These are phyloP conservation scores for Tautogolabrus adspersus DNA, from an alignment of 2,113 vertebrate species.

Conservation along the genomic window DNA sequence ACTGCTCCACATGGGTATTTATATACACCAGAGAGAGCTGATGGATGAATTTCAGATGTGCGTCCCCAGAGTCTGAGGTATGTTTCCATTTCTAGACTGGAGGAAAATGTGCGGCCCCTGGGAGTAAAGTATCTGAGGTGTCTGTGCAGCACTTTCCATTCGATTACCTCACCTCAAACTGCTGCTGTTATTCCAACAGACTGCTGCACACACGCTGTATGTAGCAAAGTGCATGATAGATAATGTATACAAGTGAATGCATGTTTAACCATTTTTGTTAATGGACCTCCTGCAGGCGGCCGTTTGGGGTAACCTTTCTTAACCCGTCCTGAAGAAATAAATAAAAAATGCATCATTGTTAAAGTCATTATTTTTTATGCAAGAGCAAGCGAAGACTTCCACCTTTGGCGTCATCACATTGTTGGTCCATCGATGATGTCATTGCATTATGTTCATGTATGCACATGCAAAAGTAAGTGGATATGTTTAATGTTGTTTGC, in stretches of 20 bases:
- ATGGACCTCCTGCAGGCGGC: background rate
- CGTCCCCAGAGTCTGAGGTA: slow-evolving; percentile 62
- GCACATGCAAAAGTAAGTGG: no score
- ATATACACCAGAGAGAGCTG: slow-evolving; percentile 71
- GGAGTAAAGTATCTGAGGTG: slow-evolving; percentile 65
- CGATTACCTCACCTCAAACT: slow-evolving; percentile 62
- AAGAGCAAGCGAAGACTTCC: no score
- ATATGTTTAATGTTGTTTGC: no score
- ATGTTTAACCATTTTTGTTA: slow-evolving; percentile 28
- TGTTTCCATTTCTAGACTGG: slow-evolving; percentile 69
- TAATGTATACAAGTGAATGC: slow-evolving; percentile 50
- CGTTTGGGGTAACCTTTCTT: no score
- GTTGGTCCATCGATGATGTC: no score
- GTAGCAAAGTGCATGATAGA: slow-evolving; percentile 53
- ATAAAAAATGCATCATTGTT: no score
- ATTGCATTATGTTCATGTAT: no score
- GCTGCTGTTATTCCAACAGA: slow-evolving; percentile 37
- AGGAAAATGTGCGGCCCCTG: slow-evolving; percentile 34
- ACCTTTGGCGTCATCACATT: no score
- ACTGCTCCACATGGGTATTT: slow-evolving; percentile 74
- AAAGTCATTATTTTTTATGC: no score
- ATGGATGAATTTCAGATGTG: slow-evolving; percentile 81
- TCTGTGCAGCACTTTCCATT: slow-evolving; percentile 60
- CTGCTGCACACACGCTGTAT: slow-evolving; percentile 23
- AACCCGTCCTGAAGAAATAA: no score